phyloP scores from a whole-genome alignment of 2,888 invertebrate species.

The Minunthozetes semirufus region DNA sequence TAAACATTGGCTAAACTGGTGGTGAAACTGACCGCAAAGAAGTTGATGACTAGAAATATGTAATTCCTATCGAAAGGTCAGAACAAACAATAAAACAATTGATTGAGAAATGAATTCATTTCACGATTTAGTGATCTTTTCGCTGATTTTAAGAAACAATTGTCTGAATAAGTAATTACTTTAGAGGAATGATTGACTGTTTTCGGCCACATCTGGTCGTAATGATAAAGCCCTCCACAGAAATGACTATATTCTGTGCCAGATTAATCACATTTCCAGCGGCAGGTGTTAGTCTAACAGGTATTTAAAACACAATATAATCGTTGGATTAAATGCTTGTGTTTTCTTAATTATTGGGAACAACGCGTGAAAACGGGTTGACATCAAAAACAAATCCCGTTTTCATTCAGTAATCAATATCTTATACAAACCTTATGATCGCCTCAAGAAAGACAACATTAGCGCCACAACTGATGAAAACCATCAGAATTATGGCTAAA shows the following conservation, averaged over 20 bases:
- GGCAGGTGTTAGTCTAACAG: slow-evolving; percentile 57
- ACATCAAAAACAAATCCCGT: background rate
- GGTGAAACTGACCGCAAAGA: slow-evolving; percentile 48
- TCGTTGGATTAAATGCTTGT: background rate
- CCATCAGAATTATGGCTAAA: slow-evolving; percentile 17
- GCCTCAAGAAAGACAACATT: slow-evolving; percentile 35
- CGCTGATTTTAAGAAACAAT: background rate
- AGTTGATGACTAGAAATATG: slow-evolving; percentile 47
- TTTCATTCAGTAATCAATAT: background rate
- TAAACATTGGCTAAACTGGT: slow-evolving; percentile 89
- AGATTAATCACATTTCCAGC: slow-evolving; percentile 94
- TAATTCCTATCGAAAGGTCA: slow-evolving; percentile 43
- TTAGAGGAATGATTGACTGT: slow-evolving; percentile 59
- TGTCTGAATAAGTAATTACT: slow-evolving; percentile 46
- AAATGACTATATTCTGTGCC: slow-evolving; percentile 83
- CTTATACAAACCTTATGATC: slow-evolving; percentile 43
- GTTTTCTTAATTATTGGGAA: background rate
- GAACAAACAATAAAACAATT: background rate
- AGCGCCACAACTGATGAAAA: slow-evolving; percentile 35
- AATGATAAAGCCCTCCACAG: slow-evolving; percentile 78
- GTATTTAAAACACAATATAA: background rate
- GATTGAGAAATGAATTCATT: too few species aligned
- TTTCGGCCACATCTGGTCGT: slow-evolving; percentile 69
- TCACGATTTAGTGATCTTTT: background rate
- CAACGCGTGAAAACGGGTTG: background rate